Evolutionary conservation across 35 echinoderm and acorn worm species (phyloP), one percentile per base, ranked within the genome.

Genomic region (Stichopus chloronotus): DNA sequence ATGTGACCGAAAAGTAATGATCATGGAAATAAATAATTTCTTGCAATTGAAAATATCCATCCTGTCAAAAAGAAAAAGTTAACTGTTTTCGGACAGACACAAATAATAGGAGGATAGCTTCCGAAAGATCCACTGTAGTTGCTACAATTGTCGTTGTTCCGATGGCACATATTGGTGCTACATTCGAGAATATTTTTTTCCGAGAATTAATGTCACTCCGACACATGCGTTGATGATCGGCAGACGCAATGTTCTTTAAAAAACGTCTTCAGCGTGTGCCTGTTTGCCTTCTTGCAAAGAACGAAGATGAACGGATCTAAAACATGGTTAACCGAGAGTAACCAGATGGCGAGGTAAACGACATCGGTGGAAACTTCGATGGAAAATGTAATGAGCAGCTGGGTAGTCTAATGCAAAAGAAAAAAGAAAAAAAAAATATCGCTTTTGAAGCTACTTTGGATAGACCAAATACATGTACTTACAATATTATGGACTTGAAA

Each of bases 231-330:
- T 43, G 30, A 43, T 43, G 10, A 25, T 7, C 81, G 14, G 63
- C 60, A 93, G 52, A 25, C 61, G 23, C 83, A 55, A 17, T 72
- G 57, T 59, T 87, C 74, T 63, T 74, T 87, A 63, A 74, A 93
- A 14, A 93, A 78, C n/a, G 55, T 54, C 65, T 76, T 93, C 63
- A 93, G 81, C 5, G 92, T 81, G 16, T 72, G 21, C 20, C 92
- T 57, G 56, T 84, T 93, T 82, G 92, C 80, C 53, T 58, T 90
- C 81, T 95, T 95, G 90, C 92, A 92, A 57, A 92, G 84, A 2
- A 95, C 94, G 71, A 92, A 95, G 82, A 95, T 90, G 69, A 95
- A 88, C 4, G 94, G 94, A 90, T 95, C 90, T 52, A 95, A 87
- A 55, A 95, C 94, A 54, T 95, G 94, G 52, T 95, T 95, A 53